Evolutionary conservation across 1,140 invertebrate species (phyloP), one percentile per base, ranked within the genome.

Genomic region (Whitmania pigra): DNA sequence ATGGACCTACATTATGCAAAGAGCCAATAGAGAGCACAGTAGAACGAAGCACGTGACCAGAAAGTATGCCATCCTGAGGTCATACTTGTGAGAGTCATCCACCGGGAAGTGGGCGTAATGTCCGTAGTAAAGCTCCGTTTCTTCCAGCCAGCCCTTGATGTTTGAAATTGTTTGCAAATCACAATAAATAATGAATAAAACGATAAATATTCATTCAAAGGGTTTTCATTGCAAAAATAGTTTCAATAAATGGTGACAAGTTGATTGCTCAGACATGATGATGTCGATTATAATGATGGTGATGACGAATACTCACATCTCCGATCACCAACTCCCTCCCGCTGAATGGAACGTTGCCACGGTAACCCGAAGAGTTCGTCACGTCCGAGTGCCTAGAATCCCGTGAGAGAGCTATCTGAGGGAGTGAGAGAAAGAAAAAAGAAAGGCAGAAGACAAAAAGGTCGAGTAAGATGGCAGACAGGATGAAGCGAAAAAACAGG

Each of bases 281-380:
- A n/a, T n/a, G n/a, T n/a, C n/a, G n/a, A n/a, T n/a, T n/a, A n/a
- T n/a, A n/a, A n/a, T n/a, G 9, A 63, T 25, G 11, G 2, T 63
- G 7, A 63, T n/a, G 18, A 63, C 57, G 29, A 31, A 49, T 31
- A 63, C 57, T 63, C 22, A 63, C 57, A 63, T 63, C 57, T 25
- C 57, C 57, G 2, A 63, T 13, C 9, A 63, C 20, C 57, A 63
- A 31, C 57, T 63, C 57, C 29, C 57, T 63, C 22, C 57, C 57
- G 29, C 22, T 13, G 57, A 63, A 63, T 5, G 57, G 11, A 63
- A 63, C 29, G 57, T 63, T 63, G 57, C 22, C 57, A 7, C 2
- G 22, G 29, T 17, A 7, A 63, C 57, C 29, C 11, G 57, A 13
- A 22, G 29, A 63, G 57, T 63, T 18, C 2, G 18, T 13, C 22